These are phyloP conservation scores for Avahi laniger DNA, from an alignment of 2,797 vertebrate species.

Conservation along the genomic window DNA sequence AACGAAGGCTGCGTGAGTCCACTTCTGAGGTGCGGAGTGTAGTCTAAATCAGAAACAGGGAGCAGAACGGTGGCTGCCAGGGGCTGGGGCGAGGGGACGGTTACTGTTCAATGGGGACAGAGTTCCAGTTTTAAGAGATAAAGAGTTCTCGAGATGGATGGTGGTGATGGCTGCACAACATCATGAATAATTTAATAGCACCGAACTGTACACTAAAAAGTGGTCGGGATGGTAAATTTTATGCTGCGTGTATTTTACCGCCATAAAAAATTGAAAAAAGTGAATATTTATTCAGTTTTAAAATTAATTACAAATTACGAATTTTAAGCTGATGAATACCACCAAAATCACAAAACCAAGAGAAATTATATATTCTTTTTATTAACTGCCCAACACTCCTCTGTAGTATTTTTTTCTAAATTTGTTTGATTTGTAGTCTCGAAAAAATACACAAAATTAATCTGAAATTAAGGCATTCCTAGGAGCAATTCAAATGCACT, in stretches of 20 bases:
- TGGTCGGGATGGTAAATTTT: background rate
- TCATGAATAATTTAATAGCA: background rate
- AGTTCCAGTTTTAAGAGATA: background rate
- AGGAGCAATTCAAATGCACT: background rate
- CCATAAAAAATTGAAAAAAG: background rate
- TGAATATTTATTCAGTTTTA: background rate
- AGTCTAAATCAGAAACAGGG: background rate
- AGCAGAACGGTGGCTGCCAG: background rate
- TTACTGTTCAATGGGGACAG: background rate
- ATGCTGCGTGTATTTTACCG: background rate
- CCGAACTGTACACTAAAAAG: background rate
- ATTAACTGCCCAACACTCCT: background rate
- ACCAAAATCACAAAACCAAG: background rate
- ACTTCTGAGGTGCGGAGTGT: background rate
- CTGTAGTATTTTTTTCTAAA: background rate
- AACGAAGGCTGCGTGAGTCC: background rate
- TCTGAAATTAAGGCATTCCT: background rate
- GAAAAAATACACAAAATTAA: background rate
- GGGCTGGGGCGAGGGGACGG: background rate
- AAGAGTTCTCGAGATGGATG: background rate
- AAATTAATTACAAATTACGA: background rate
- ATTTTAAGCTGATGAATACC: background rate
- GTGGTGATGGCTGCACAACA: too few relatives aligned
- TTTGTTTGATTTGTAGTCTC: background rate
- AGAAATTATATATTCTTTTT: background rate